Evolutionary conservation across 2,888 invertebrate species (phyloP), one percentile per base, ranked within the genome.

Genomic region (Steinernema carpocapsae): DNA sequence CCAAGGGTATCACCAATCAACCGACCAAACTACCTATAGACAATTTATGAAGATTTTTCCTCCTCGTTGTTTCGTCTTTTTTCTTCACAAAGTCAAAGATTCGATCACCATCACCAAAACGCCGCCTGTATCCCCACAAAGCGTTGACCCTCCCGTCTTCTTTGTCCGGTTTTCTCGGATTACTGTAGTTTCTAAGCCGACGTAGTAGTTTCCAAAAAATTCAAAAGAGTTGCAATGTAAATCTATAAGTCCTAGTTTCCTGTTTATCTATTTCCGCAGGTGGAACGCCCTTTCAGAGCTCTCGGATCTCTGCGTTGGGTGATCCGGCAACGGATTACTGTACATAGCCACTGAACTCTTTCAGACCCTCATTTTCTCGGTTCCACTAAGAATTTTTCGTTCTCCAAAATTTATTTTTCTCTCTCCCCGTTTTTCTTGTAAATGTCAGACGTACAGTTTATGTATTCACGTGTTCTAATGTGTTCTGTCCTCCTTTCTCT

Each of bases 321-420:
- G 43, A 7, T 43, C 43, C 43, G 43, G n/a, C n/a, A 7, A 43
- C 43, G 43, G 14, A 43, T 48, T 48, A 17, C 48, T 17, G 56
- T 56, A 56, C 56, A 56, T 56, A 56, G 26, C 56, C 22, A 2
- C 4, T 26, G 6, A 56, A 56, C 56, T 56, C 56, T 56, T 56
- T 56, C 56, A 56, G 56, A 56, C 56, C 56, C 56, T 24, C 14
- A 43, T 43, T 43, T 14, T 43, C 43, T 43, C 43, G 43, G 43
- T 43, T 43, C 43, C 43, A 43, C 43, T n/a, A n/a, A n/a, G n/a
- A n/a, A n/a, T n/a, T n/a, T n/a, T n/a, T n/a, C n/a, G n/a, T n/a
- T n/a, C n/a, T n/a, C n/a, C n/a, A n/a, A n/a, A n/a, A n/a, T n/a
- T n/a, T n/a, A n/a, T n/a, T n/a, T n/a, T n/a, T n/a, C n/a, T n/a